These are phyloP conservation scores for Holcopasites calliopsidis DNA, from an alignment of 1,140 invertebrate species.

Conservation along the genomic window DNA sequence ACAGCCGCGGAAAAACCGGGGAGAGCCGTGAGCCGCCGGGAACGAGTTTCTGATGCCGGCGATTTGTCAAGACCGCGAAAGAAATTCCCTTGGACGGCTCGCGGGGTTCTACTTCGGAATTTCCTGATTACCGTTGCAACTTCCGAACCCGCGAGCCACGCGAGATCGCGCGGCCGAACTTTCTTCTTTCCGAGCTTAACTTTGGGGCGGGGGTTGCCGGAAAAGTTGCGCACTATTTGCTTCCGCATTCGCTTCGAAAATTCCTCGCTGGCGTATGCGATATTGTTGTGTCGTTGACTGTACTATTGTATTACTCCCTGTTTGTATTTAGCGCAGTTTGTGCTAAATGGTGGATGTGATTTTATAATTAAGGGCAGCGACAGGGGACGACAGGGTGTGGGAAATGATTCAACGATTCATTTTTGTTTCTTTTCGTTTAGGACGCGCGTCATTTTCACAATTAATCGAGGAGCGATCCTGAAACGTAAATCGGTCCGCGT, in stretches of 20 bases:
- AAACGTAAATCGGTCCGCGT: conserved; percentile 1
- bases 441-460: too few species aligned
- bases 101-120: conserved; percentile 21
- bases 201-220: too few species aligned
- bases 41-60: conserved; percentile 38
- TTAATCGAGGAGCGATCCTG: background rate
- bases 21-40: conserved; percentile 22
- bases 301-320: too few species aligned
- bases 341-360: too few species aligned
- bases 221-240: background rate
- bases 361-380: too few species aligned
- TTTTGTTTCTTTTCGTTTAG: too few species aligned
- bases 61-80: conserved; percentile 42
- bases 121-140: conserved; percentile 47
- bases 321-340: too few species aligned
- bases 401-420: too few species aligned
- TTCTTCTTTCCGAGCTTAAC: conserved; percentile 37
- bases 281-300: too few species aligned
- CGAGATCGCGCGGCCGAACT: background rate
- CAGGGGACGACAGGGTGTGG: too few species aligned
- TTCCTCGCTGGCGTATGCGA: too few species aligned
- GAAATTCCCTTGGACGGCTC: conserved; percentile 47
- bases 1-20: background rate
- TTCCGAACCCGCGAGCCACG: conserved; percentile 25
- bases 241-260: too few species aligned